Conservation (phyloP, 2,113 vertebrate genomes). For the Pelobates fuscus region DNA sequence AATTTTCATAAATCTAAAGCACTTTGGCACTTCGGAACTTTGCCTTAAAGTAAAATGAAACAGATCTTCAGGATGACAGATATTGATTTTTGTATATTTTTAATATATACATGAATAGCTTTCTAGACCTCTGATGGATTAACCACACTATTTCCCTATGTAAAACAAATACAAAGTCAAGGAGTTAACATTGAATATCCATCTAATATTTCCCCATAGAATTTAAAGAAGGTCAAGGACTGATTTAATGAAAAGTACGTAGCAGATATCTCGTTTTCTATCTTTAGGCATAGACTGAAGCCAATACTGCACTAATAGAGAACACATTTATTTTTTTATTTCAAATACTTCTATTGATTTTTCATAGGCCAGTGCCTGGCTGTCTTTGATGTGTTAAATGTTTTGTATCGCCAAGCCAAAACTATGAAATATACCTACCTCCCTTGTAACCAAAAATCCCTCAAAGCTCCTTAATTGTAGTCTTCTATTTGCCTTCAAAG, state of each 20-base stretch:
- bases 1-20: too few relatives aligned
- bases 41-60: too few relatives aligned
- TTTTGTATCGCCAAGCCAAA: not conserved
- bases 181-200: conserved; percentile 15
- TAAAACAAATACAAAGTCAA: not conserved
- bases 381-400: not conserved
- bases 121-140: too few relatives aligned
- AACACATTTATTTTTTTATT: conserved; percentile 17
- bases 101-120: too few relatives aligned
- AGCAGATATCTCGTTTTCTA: not conserved
- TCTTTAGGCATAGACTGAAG: conserved; percentile 15
- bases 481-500: conserved; percentile 18
- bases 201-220: conserved; percentile 10
- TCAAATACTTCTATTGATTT: conserved; percentile 33
- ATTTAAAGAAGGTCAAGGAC: conserved; percentile 27
- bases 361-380: conserved; percentile 26
- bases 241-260: conserved; percentile 18
- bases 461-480: conserved; percentile 22
- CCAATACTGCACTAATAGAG: not conserved
- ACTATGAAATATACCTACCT: conserved; percentile 16
- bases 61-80: too few relatives aligned
- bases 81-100: too few relatives aligned
- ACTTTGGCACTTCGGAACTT: too few relatives aligned
- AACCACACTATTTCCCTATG: too few relatives aligned
- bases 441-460: not conserved